Percentiles rank a stretch among this genome's conserved stretches.
Conservation (phyloP, 2,113 vertebrate species). For the Oenanthe oenanthe region DNA sequence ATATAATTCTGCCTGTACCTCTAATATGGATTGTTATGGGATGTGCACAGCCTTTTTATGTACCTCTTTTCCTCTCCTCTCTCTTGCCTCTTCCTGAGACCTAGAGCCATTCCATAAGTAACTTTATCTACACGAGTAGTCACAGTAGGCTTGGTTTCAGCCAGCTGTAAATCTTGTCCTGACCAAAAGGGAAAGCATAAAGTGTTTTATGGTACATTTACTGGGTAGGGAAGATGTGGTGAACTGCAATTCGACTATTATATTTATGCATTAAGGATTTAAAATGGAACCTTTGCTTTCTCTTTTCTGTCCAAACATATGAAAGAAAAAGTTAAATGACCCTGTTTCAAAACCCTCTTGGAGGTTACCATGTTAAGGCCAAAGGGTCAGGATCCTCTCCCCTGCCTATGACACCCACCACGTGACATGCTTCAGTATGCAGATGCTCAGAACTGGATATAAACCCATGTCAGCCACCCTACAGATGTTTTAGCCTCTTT, state of each 20-base stretch:
- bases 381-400: slow-evolving; percentile 28
- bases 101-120: background rate
- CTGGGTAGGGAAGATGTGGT: background rate
- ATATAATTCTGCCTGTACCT: background rate
- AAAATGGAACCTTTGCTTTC: background rate
- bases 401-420: background rate
- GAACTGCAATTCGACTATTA: background rate
- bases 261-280: slow-evolving; percentile 5
- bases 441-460: background rate
- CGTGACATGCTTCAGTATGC: background rate
- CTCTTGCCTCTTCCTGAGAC: background rate
- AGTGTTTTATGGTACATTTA: background rate
- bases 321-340: background rate
- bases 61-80: background rate
- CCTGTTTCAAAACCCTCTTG: background rate
- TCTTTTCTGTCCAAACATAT: background rate
- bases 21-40: background rate
- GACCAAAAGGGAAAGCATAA: background rate
- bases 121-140: background rate
- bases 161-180: background rate
- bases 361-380: background rate
- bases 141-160: background rate
- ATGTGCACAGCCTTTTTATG: background rate
- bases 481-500: background rate
- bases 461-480: background rate